Conservation (phyloP, 2,888 invertebrate genomes). For the Megaustenia siamemsis region DNA sequence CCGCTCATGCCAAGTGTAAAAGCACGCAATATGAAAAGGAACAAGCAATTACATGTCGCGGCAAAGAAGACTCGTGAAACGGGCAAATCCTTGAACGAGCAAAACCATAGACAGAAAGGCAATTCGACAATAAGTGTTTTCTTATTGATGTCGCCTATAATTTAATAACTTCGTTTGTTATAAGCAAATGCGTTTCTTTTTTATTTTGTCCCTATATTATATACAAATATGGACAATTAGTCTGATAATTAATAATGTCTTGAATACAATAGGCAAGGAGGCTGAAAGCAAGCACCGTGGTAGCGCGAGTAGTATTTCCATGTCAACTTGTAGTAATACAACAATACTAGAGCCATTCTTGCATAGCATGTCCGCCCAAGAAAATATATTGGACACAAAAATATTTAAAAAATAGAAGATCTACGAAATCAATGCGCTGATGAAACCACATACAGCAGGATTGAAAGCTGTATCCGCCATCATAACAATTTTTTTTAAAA, state of each 20-base stretch:
- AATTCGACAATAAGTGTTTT: background rate
- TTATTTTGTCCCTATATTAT: background rate
- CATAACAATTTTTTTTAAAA: too few relatives aligned
- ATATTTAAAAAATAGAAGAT: background rate
- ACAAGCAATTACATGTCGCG: background rate
- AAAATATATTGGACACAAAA: background rate
- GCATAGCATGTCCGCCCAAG: constrained; percentile 17
- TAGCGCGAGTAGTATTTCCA: background rate
- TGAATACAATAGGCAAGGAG: background rate
- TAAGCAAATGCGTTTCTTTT: background rate
- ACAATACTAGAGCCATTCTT: background rate
- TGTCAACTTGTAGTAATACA: background rate
- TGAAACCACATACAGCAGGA: too few relatives aligned
- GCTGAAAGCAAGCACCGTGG: background rate
- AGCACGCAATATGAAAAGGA: background rate
- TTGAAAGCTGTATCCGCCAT: too few relatives aligned
- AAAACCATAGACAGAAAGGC: background rate
- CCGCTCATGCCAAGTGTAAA: background rate
- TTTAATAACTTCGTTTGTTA: too few relatives aligned
- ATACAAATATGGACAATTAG: background rate
- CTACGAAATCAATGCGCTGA: too few relatives aligned
- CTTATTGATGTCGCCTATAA: background rate
- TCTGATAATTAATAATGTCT: background rate
- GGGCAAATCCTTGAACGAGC: background rate
- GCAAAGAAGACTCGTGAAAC: background rate